Evolutionary conservation across 2,113 vertebrate species (phyloP), one percentile per base, ranked within the genome.

Genomic region (Oreamnos americanus): DNA sequence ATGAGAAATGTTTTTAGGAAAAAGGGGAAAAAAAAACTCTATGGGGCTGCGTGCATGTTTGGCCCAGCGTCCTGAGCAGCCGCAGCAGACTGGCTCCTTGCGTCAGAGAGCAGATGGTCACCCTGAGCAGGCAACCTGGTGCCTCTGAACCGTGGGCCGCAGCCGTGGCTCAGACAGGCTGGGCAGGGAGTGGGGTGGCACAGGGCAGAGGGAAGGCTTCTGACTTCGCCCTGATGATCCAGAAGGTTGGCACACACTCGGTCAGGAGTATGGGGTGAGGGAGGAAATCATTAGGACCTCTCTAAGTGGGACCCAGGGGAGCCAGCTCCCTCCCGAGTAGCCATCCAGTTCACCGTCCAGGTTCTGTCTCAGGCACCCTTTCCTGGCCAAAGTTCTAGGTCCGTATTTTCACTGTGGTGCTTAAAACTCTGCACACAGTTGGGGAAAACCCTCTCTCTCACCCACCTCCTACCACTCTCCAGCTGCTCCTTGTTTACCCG

Each of bases 291-390:
- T 19, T 23, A 14, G 53, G 51, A 11, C n/a, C 33, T 30, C 45
- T 76, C n/a, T 26, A 30, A 57, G 78, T 33, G 45, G 81, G 45
- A 30, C 49, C 57, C 28, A 6, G 3, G 1, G 39, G 76, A 45
- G 12, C 71, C 87, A 49, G 67, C 49, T 55, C 7, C 51, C 19
- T 58, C 39, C 67, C 1, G 0, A 26, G 11, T 2, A 55, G 12
- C 21, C 33, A 1, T 53, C 19, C 21, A 9, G 5, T 53, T 21
- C 36, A 2, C 21, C 4, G 0, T n/a, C 13, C 30, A n/a, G 2
- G 43, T n/a, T 43, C 45, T 1, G 19, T 60, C 49, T 62, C 3
- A 0, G 25, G 30, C 57, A 45, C 47, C 28, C 87, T 85, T 60
- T 60, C 79, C 55, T 25, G 36, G 58, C 51, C 2, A 2, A 16